Evolutionary conservation across 2,797 vertebrate species (phyloP), one percentile per base, ranked within the genome.

Genomic region (Sebastes umbrosus): DNA sequence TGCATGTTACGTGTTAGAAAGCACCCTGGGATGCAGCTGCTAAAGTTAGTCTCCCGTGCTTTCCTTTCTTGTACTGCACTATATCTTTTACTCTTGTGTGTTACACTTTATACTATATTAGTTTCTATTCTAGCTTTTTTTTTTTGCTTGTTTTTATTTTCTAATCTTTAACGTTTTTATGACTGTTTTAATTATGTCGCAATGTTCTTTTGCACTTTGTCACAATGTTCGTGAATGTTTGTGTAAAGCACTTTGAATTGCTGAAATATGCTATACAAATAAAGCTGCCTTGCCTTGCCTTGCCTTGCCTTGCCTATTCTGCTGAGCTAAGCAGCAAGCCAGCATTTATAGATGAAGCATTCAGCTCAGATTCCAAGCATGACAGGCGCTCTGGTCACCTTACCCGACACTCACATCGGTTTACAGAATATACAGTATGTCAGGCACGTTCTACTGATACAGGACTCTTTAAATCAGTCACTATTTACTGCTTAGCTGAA

Each of bases 301-400:
- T 29, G 29, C 29, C 29, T 31, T 76, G 54, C 6, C 43, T 43
- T 43, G 13, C 0, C 43, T 36, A 9, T 73, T 73, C 60, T 75
- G 73, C 69, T 68, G 70, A 75, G 57, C 63, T 69, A 57, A 43
- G 80, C 79, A 75, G 22, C 18, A 14, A 3, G 25, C 36, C 43
- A 64, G 75, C 50, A 2, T 73, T 80, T 65, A 34, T 43, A 58
- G 59, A 63, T 25, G 68, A 79, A 36, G 74, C 62, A 20, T 77
- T 67, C 12, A 34, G 77, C 55, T 89, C 83, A 43, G 59, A 86
- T 87, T 87, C 16, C 83, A 87, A 81, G 83, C 85, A 6, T 73
- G 39, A 66, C 63, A 24, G 58, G 63, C 1, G 14, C 68, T 46
- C n/a, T 58, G 20, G 74, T 67, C 20, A 20, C 43, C 25, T 55